Percentiles rank a stretch among this genome's conserved stretches.
Conservation (phyloP, 64 coral and sea anemone genomes). For the Montipora foliosa region DNA sequence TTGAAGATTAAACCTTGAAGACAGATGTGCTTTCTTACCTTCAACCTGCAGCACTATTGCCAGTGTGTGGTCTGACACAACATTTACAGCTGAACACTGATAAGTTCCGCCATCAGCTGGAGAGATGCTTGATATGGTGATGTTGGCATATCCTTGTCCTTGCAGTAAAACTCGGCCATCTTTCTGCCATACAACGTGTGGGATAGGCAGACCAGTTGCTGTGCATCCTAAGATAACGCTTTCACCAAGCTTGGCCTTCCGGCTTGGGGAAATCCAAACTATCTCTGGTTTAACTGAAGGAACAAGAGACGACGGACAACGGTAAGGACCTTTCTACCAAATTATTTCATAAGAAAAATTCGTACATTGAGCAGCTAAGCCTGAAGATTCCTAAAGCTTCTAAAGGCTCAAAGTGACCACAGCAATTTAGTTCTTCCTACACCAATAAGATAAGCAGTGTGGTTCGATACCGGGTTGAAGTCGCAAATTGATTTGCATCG, state of each 20-base stretch:
- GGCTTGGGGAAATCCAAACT: conserved; percentile 35
- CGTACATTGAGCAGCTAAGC: too few species aligned
- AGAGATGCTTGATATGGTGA: conserved; percentile 5
- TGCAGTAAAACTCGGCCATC: not conserved
- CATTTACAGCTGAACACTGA: conserved; percentile 15
- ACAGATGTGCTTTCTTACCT: not conserved
- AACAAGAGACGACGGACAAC: not conserved
- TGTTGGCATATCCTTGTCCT: not conserved
- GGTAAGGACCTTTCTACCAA: too few species aligned
- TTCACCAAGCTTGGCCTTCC: conserved; percentile 25
- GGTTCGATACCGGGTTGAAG: too few species aligned
- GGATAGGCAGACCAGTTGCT: conserved; percentile 22
- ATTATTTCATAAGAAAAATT: too few species aligned
- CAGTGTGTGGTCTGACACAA: not conserved
- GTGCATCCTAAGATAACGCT: conserved; percentile 26
- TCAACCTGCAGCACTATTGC: not conserved
- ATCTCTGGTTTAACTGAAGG: not conserved
- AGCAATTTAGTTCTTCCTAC: too few species aligned
- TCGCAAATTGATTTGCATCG: too few species aligned
- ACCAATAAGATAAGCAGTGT: too few species aligned
- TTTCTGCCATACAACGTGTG: conserved; percentile 48
- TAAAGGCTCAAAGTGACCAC: too few species aligned
- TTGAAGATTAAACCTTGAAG: not conserved
- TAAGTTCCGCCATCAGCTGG: not conserved
- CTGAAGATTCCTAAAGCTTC: too few species aligned